Evolutionary conservation across 92 coral and sea anemone species (phyloP), one percentile per base, ranked within the genome.

Genomic region (Porites divaricata): DNA sequence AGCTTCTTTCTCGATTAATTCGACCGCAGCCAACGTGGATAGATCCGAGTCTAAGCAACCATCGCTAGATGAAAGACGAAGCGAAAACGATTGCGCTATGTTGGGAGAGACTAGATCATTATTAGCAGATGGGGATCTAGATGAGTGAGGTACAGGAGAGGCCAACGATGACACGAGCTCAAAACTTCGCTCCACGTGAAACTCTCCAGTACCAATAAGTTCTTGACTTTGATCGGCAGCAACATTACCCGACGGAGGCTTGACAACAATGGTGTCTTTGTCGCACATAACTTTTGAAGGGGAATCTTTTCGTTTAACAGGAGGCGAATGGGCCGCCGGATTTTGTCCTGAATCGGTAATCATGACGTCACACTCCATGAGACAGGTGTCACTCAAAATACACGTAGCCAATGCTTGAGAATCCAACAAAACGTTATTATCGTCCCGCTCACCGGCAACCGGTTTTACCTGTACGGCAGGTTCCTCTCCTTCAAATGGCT

Each of bases 301-400:
- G 2, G 59, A 41, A 6, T 41, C 69, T 23, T 59, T 53, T 26
- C 51, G 23, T 48, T 9, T 10, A 67, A 53, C 68, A 49, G 53
- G 52, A 17, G 56, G 26, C 6, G 75, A 17, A 63, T 79, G 54
- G 20, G 57, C 66, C 59, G 86, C 53, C 21, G 87, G 23, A 69
- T 21, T 57, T 19, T 21, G 70, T 25, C 3, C 48, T 62, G 25
- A 63, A 45, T 51, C 50, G 1, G 21, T 48, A 13, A 15, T 54
- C 62, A 92, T 67, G 23, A 87, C 92, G 70, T 85, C 93, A 63
- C 95, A 89, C 66, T 84, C 89, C 28, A 91, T 81, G 23, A 94
- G 86, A 68, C 84, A 92, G 75, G 93, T 90, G 77, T 94, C 98
- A 81, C 95, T 94, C 88, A 94, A 84, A 67, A 93, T 94, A 72